phyloP scores from a whole-genome alignment of 92 coral and sea anemone species.

The Desmophyllum pertusum region DNA sequence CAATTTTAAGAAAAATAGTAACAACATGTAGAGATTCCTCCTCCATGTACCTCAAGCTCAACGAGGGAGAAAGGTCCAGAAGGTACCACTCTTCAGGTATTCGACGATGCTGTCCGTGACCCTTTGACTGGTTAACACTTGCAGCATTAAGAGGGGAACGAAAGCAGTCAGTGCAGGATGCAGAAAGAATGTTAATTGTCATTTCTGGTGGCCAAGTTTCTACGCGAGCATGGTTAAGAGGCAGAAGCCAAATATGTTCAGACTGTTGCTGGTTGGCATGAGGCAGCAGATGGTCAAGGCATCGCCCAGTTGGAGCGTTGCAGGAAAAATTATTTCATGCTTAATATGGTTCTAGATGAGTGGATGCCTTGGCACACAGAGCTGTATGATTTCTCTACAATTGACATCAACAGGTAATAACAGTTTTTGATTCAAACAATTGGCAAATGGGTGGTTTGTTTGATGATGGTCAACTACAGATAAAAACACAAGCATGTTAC shows the following conservation, averaged over 20 bases:
- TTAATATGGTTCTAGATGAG: conserved; percentile 72
- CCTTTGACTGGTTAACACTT: conserved; percentile 62
- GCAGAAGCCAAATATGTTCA: conserved; percentile 62
- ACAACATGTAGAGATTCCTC: too few relatives aligned
- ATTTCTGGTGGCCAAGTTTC: conserved; percentile 55
- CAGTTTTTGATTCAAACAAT: too few relatives aligned
- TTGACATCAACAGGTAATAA: conserved; percentile 83
- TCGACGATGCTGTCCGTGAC: conserved; percentile 59
- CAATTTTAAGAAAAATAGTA: too few relatives aligned
- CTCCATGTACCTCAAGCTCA: too few relatives aligned
- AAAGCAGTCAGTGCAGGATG: conserved; percentile 72
- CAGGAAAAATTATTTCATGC: conserved; percentile 69
- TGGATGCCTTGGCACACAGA: conserved; percentile 83
- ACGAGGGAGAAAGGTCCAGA: conserved; percentile 61
- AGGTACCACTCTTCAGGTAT: conserved; percentile 49
- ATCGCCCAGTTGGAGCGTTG: conserved; percentile 63
- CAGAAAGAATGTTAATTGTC: conserved; percentile 73
- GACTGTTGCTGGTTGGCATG: conserved; percentile 80
- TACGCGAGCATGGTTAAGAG: conserved; percentile 47
- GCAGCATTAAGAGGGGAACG: conserved; percentile 68
- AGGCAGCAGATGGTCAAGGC: conserved; percentile 77
- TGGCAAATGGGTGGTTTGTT: too few relatives aligned
- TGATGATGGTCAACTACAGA: too few relatives aligned
- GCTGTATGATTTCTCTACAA: conserved; percentile 60
- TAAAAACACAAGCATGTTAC: too few relatives aligned